phyloP scores from a whole-genome alignment of 30 jellyfish, hydroid and myxozoan genomes.

The Turritopsis rubra region DNA sequence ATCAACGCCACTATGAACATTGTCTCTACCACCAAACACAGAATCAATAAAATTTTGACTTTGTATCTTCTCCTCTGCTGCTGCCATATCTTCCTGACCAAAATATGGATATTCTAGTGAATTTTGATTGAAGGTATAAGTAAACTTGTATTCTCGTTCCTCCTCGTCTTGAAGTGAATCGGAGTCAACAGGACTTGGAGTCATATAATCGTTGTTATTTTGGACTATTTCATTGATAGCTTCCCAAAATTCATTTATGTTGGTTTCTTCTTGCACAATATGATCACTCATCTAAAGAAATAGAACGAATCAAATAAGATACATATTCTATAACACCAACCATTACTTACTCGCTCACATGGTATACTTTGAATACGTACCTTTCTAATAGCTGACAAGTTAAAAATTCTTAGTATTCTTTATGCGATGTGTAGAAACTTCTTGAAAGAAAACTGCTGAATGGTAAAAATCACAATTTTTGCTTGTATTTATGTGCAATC shows the following conservation, averaged over 20 bases:
- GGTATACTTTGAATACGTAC: background rate
- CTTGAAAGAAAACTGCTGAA: background rate
- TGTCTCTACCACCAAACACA: background rate
- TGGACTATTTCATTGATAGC: conserved; percentile 28
- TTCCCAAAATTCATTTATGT: conserved; percentile 21
- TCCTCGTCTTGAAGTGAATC: conserved; percentile 14
- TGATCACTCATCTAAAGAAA: conserved; percentile 17
- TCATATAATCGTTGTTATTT: conserved; percentile 22
- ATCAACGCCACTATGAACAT: background rate
- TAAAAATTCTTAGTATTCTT: background rate
- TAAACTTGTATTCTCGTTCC: conserved; percentile 9
- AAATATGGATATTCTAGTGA: background rate
- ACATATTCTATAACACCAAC: background rate
- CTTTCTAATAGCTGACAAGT: background rate
- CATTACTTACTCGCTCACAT: background rate
- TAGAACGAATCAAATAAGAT: background rate
- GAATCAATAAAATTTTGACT: conserved; percentile 21
- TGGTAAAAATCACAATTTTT: background rate
- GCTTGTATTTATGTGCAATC: background rate
- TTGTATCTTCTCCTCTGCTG: conserved; percentile 9
- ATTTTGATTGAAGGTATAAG: conserved; percentile 1
- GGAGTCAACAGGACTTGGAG: conserved; percentile 32
- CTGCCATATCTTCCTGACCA: conserved; percentile 1
- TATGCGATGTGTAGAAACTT: background rate
- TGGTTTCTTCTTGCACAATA: conserved; percentile 8